Conservation (phyloP, 2,113 vertebrate genomes). For the Calonectris borealis region DNA sequence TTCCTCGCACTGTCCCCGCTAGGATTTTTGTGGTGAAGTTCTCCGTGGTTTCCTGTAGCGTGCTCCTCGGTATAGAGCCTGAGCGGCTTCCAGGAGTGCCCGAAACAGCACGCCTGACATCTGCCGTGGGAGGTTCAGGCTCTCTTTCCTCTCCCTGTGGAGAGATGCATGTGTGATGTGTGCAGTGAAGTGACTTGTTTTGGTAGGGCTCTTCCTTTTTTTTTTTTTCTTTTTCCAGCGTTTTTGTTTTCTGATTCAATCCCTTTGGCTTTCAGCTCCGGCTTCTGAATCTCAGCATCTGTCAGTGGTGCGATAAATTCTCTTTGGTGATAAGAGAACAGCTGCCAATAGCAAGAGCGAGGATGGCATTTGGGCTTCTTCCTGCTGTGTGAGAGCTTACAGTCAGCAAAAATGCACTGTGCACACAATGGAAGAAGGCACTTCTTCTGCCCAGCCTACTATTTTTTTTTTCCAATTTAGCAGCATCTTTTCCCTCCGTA, state of each 20-base stretch:
- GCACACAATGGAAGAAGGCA: background rate
- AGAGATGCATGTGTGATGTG: background rate
- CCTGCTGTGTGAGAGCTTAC: background rate
- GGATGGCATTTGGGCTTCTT: slow-evolving; percentile 56
- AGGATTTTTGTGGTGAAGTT: background rate
- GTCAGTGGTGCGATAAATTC: slow-evolving; percentile 71
- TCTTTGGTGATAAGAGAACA: slow-evolving; percentile 64
- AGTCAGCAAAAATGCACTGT: background rate
- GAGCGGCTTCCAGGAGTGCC: background rate
- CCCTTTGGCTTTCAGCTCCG: slow-evolving; percentile 51
- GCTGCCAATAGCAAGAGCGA: slow-evolving; percentile 66
- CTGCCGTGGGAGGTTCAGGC: background rate
- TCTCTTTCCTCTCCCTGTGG: background rate
- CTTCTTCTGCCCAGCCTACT: background rate
- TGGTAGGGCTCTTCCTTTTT: background rate
- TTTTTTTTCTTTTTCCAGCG: too few species aligned
- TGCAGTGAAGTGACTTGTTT: slow-evolving; percentile 15
- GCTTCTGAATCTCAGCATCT: slow-evolving; percentile 74
- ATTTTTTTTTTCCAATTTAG: background rate
- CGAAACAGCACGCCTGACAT: background rate
- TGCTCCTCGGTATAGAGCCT: background rate
- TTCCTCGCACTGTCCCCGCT: background rate
- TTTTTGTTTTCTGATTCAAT: slow-evolving; percentile 21
- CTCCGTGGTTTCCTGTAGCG: rapidly evolving
- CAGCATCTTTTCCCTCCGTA: background rate